Evolutionary conservation across 2,888 invertebrate species (phyloP), one percentile per base, ranked within the genome.

Genomic region (Leptinotarsa tumamoca): DNA sequence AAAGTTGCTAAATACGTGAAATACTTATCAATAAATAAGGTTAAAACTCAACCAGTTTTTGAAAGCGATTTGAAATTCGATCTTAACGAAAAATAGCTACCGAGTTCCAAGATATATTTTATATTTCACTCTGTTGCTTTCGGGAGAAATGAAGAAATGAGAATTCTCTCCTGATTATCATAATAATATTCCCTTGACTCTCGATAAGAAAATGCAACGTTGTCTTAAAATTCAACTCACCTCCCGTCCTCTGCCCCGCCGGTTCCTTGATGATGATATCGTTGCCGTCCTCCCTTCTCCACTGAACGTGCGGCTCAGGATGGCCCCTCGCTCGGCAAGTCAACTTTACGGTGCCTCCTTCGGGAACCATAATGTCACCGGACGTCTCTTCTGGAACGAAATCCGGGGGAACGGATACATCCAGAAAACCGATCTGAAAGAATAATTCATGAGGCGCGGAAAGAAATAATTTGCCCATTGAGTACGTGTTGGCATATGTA

Each of bases 351-450:
- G 91, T 92, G 54, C 94, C 94, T 72, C 96, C 96, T 90, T 97
- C 97, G 43, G 94, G 93, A 50, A 96, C 95, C 91, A 95, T 95
- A 17, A 96, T 91, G 87, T 97, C 97, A 0, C 96, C 94, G n/a
- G 96, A 96, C 43, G 96, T 96, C 85, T 95, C 95, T 85, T 95
- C 95, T 21, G 93, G 87, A 78, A 96, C 92, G 84, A 98, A 96
- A 88, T 97, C 96, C n/a, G 98, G 97, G 51, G 97, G 96, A 80
- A 97, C 93, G 43, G 96, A 95, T 71, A 97, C 96, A 81, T 96
- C 94, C 82, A 97, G 90, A 87, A 92, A 93, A 50, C 95, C 96
- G 89, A 95, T 94, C 96, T 96, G 89, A 50, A 84, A 82, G 50
- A 76, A 71, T 52, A 51, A 71, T 50, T 17, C 54, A 27, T n/a